Percentiles rank a stretch among this genome's conserved stretches.
phyloP scores from a whole-genome alignment of 2,888 invertebrate species.

The Alcis repandata region DNA sequence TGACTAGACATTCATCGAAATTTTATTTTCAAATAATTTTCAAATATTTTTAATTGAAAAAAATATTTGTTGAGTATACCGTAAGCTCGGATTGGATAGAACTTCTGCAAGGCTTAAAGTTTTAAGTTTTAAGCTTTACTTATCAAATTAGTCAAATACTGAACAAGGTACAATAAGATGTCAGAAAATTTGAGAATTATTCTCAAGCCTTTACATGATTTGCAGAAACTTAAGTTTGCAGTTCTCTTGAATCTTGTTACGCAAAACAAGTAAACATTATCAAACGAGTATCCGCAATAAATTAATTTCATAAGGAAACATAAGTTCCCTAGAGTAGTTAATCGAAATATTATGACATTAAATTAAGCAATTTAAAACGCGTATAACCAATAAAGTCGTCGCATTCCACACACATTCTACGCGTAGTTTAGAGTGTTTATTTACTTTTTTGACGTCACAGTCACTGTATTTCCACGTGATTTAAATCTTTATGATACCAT shows the following conservation, averaged over 20 bases:
- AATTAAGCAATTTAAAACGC: constrained; percentile 33
- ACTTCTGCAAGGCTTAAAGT: no score
- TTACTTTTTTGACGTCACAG: constrained; percentile 45
- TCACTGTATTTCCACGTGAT: constrained; percentile 44
- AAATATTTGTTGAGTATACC: no score
- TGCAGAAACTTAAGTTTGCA: neutral
- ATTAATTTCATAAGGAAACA: neutral
- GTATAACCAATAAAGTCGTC: constrained; percentile 30
- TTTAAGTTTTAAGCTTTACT: no score
- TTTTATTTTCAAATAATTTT: no score
- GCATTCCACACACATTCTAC: constrained; percentile 30
- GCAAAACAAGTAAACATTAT: neutral
- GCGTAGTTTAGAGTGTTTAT: constrained; percentile 44
- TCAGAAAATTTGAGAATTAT: no score
- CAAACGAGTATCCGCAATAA: neutral
- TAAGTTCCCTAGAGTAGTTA: constrained; percentile 6
- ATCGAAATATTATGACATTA: constrained; percentile 16
- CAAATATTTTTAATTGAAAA: no score
- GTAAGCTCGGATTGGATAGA: no score
- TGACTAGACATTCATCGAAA: no score
- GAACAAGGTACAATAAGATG: no score
- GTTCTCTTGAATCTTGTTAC: neutral
- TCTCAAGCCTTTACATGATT: no score
- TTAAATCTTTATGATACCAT: constrained; percentile 38
- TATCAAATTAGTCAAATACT: no score